Base-by-base conservation (phyloP, 2,888 invertebrate species). In the Melinaea menophilus region DNA sequence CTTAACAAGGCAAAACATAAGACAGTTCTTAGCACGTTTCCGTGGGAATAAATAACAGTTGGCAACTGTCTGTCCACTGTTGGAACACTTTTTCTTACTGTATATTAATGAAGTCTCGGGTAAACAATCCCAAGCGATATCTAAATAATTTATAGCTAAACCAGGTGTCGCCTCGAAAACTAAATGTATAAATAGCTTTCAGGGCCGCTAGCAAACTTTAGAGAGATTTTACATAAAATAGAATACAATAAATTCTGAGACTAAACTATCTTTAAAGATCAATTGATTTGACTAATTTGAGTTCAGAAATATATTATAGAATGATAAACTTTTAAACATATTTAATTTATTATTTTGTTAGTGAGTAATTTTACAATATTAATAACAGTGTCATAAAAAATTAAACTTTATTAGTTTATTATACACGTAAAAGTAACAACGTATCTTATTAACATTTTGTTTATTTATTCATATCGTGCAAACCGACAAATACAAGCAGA, bases 61-160 rank as follows among this genome's bases (percentile, higher is more conserved):
- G 63, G 63, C 68, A 72, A 71, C 68, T 60, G 72, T 64, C 63
- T 67, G 74, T 74, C 71, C 72, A 69, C 72, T 69, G 73, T 69
- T 69, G 72, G 71, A 78, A 73, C 77, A 78, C 78, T 85, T 86
- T 85, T 86, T 85, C 81, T 81, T 76, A 73, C 78, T 76, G 84
- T 82, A 82, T 85, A 85, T 85, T 85, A 87, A 88, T 83, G 84
- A 84, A 83, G 79, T 76, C 75, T 70, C 73, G 69, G 69, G 73
- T 73, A 77, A 73, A 82, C 84, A 86, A 85, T 85, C 84, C 83
- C 79, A 77, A 78, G 79, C 80, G 81, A 85, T 82, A 85, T 83
- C 85, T 86, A 81, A 83, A 85, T 87, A 88, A 88, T 86, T 87
- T 87, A 87, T 84, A 73, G 78, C 81, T 72, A 73, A 75, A 79